Evolutionary conservation across 2,113 vertebrate genomes (phyloP).

Genomic region (Bathybates hornii): DNA sequence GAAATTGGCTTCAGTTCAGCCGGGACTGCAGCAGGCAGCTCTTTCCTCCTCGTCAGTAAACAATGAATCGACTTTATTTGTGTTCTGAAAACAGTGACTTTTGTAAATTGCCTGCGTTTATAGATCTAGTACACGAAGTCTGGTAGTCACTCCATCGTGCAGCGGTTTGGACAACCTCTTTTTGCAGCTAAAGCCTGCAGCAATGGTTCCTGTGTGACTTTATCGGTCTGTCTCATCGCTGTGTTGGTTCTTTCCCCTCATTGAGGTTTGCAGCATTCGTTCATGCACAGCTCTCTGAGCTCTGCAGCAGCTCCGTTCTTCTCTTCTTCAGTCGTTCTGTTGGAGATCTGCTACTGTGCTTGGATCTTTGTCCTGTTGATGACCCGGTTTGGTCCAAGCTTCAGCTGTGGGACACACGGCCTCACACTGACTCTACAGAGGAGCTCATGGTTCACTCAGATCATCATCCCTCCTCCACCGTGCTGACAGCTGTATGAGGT

Average conservation of each 20-base stretch:
- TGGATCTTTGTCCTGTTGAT: not conserved
- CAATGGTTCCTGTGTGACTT: not conserved
- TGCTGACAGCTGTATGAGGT: fast-evolving
- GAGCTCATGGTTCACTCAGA: not conserved
- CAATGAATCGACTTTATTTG: fast-evolving
- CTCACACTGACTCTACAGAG: not conserved
- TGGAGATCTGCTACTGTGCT: not conserved
- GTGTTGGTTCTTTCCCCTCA: fast-evolving
- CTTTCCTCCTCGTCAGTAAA: not conserved
- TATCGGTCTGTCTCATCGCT: not conserved
- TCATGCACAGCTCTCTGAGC: not conserved
- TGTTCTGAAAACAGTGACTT: not conserved
- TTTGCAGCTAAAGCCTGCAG: not conserved
- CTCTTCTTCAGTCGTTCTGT: not conserved
- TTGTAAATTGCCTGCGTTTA: fast-evolving
- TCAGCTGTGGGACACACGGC: not conserved
- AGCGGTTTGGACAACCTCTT: not conserved
- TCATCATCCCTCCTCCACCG: not conserved
- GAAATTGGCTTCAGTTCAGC: not conserved
- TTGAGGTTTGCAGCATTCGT: fast-evolving
- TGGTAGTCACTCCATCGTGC: fast-evolving
- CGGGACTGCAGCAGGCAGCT: not conserved
- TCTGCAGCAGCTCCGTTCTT: not conserved
- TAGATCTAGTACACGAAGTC: fast-evolving
- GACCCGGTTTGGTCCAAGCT: fast-evolving